phyloP scores from a whole-genome alignment of 2,797 vertebrate species.

The Strix occidentalis region DNA sequence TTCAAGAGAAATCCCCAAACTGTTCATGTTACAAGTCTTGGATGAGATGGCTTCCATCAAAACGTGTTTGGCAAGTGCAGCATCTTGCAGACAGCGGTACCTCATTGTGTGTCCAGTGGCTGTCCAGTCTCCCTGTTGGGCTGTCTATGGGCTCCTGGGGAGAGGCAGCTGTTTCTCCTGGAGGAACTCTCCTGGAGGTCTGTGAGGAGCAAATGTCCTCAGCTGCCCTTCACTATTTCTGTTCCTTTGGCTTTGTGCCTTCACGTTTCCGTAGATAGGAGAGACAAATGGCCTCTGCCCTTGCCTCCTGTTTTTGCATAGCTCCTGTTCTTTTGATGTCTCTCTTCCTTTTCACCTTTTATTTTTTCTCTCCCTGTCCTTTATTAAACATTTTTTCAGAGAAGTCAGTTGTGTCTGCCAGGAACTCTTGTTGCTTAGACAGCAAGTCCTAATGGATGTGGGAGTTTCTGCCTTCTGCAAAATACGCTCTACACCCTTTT shows the following conservation, averaged over 20 bases:
- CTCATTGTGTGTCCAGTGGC: neutral
- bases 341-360: neutral
- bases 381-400: neutral
- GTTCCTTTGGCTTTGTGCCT: neutral
- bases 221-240: neutral
- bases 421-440: neutral
- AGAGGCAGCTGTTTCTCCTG: neutral
- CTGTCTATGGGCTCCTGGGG: neutral
- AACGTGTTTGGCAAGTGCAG: neutral
- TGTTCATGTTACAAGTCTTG: neutral
- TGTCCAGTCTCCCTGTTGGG: neutral
- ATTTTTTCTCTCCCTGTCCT: neutral
- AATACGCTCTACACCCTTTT: neutral
- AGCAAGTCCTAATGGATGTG: neutral
- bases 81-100: neutral
- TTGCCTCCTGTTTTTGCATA: neutral
- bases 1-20: neutral
- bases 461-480: neutral
- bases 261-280: neutral
- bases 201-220: neutral
- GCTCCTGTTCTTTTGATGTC: neutral
- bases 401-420: neutral
- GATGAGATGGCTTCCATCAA: neutral
- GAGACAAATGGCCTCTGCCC: neutral
- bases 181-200: neutral